These are phyloP conservation scores for Yasuhikotakia modesta DNA, from an alignment of 2,797 vertebrate species.

Conservation along the genomic window DNA sequence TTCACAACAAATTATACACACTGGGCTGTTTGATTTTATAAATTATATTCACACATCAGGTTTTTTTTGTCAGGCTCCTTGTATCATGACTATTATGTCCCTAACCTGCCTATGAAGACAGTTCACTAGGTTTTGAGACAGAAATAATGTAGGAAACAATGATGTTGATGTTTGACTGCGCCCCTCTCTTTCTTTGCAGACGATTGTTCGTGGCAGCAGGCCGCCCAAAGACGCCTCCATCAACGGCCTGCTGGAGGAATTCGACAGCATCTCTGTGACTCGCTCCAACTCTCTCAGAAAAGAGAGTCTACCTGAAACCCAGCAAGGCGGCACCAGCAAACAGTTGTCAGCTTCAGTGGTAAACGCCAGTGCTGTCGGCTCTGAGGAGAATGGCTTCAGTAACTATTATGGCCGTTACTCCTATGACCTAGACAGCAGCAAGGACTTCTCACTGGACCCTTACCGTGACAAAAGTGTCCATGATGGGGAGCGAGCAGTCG, in stretches of 20 bases:
- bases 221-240: conserved; percentile 92
- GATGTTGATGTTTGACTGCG: too few species aligned
- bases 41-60: too few species aligned
- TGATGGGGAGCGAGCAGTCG: conserved; percentile 78
- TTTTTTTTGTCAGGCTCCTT: too few species aligned
- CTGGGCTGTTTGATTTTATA: too few species aligned
- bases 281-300: conserved; percentile 96
- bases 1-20: too few species aligned
- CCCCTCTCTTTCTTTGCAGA: conserved; percentile 71
- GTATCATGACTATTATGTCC: too few species aligned
- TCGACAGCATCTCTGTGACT: conserved; percentile 96
- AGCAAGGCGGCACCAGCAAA: conserved; percentile 81
- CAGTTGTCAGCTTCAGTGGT: conserved; percentile 65
- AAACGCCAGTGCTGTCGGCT: conserved; percentile 61
- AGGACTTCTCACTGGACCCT: conserved; percentile 81
- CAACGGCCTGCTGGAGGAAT: conserved; percentile 95
- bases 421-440: conserved; percentile 86
- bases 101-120: too few species aligned
- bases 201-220: conserved; percentile 94
- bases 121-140: too few species aligned
- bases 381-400: conserved; percentile 91
- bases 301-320: conserved; percentile 89
- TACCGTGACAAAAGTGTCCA: conserved; percentile 76
- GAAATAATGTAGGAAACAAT: too few species aligned
- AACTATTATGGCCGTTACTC: conserved; percentile 90